These are phyloP conservation scores for Gobiocypris rarus DNA, from an alignment of 2,113 vertebrate genomes.

Conservation along the genomic window DNA sequence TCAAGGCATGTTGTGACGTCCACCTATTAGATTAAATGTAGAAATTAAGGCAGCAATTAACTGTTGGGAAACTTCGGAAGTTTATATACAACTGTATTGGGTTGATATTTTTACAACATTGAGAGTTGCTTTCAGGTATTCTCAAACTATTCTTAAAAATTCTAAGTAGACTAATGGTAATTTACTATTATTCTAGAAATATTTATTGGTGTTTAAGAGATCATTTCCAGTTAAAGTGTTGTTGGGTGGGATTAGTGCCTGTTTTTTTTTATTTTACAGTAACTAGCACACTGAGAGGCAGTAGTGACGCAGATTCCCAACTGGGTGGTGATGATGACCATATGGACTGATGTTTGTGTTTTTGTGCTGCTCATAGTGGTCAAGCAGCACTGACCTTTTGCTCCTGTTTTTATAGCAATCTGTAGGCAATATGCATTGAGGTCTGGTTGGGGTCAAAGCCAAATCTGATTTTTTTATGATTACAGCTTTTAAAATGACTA, in stretches of 20 bases:
- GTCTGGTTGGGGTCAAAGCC: background rate
- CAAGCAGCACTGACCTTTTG: background rate
- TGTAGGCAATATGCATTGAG: background rate
- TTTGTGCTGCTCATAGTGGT: background rate
- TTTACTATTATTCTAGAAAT: background rate
- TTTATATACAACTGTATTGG: background rate
- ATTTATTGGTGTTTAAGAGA: background rate
- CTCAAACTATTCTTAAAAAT: background rate
- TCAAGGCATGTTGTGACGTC: background rate
- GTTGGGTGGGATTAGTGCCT: background rate
- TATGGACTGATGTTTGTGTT: background rate
- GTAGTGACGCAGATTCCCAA: constrained; percentile 2
- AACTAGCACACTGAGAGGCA: constrained; percentile 1
- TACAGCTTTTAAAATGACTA: too few species aligned
- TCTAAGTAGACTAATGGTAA: background rate
- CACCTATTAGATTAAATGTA: background rate
- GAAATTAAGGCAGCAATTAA: background rate
- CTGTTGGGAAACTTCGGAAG: background rate
- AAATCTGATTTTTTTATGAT: background rate
- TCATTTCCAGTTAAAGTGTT: background rate
- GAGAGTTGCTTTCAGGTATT: background rate
- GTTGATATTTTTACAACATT: background rate
- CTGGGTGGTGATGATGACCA: background rate
- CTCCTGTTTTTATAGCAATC: background rate
- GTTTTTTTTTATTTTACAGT: constrained; percentile 14